Evolutionary conservation across 2,888 invertebrate genomes (phyloP), one percentile per base, ranked within the genome.

Genomic region (Aspidiotus rigidus): DNA sequence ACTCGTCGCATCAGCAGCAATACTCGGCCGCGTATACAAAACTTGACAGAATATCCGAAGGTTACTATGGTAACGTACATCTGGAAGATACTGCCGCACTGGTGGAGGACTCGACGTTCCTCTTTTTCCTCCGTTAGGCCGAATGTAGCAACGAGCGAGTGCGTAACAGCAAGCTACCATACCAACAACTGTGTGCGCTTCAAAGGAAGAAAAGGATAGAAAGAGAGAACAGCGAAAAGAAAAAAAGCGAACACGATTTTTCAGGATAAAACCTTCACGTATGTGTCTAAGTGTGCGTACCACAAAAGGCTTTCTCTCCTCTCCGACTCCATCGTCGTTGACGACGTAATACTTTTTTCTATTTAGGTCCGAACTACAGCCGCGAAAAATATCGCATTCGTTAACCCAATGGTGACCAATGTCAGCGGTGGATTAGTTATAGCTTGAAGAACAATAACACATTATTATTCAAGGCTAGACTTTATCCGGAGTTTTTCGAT

Each of bases 21-120:
- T 55, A 54, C 13, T 42, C 62, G 62, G 28, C 28, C 28, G 28
- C 28, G 64, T 64, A 55, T 55, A 55, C 56, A n/a, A 28, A 57
- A 49, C 44, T n/a, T 53, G 57, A 49, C 42, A 66, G 57, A 66
- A 59, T 39, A 49, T 16, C 7, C 17, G 59, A 53, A 62, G 63
- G 66, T 66, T 66, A 66, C 66, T 66, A 66, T 66, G 66, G 66
- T 57, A 66, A 66, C 66, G 66, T 66, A 49, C 66, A 66, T 66
- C 66, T 66, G 66, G 66, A 66, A 56, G 66, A 66, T 56, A 66
- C 56, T 66, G 66, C 66, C 59, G 64, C 57, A 57, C 42, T 57
- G 59, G 59, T 59, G 59, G 59, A 28, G 17, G 28, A 59, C 39
- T 59, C 28, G 28, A 39, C 28, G 39, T 59, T 59, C 59, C 28